Evolutionary conservation across 2,888 invertebrate genomes (phyloP).

Genomic region (Watsonalla cultraria): DNA sequence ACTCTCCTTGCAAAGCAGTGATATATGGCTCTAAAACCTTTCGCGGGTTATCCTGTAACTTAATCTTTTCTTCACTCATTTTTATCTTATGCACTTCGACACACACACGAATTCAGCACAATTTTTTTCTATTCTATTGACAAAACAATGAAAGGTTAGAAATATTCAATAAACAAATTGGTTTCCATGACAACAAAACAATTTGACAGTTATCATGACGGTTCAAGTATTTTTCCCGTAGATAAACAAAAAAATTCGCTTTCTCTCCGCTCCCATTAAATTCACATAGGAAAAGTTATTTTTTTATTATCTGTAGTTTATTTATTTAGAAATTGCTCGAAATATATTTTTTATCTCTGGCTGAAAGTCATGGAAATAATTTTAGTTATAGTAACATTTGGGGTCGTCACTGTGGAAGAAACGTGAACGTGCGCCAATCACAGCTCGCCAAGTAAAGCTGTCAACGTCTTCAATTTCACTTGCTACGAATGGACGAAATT

Average conservation of each 20-base stretch:
- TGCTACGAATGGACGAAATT: slow-evolving; percentile 39
- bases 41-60: slow-evolving; percentile 51
- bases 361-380: neutral
- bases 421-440: slow-evolving; percentile 80
- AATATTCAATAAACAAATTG: slow-evolving; percentile 45
- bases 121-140: neutral
- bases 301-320: too few species aligned
- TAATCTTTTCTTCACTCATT: slow-evolving; percentile 45
- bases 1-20: slow-evolving; percentile 76
- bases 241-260: too few species aligned
- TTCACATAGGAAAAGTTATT: too few species aligned
- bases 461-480: slow-evolving; percentile 58
- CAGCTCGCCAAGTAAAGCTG: slow-evolving; percentile 72
- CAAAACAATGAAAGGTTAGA: slow-evolving; percentile 14
- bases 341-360: too few species aligned
- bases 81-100: slow-evolving; percentile 7
- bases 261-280: too few species aligned
- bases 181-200: slow-evolving; percentile 48
- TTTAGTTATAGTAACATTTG: slow-evolving; percentile 4
- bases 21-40: slow-evolving; percentile 53
- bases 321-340: too few species aligned
- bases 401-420: slow-evolving; percentile 18
- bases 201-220: slow-evolving; percentile 17
- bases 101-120: neutral
- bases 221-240: too few species aligned